A percentile compares a stretch with the other conserved stretches of the same genome.
Conservation (phyloP, 2,113 vertebrate genomes). For the Monopterus albus region DNA sequence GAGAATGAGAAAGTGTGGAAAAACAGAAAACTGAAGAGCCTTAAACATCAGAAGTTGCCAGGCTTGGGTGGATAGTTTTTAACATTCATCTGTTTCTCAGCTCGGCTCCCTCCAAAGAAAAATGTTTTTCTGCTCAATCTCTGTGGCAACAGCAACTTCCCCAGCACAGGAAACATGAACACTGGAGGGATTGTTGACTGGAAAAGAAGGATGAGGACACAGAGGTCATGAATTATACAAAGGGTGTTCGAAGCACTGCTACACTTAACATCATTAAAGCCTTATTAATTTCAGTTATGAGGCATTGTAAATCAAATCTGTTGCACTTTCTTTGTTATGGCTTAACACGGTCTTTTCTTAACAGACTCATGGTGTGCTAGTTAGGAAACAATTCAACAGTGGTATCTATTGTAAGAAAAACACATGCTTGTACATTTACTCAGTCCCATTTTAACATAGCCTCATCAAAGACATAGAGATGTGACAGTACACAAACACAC, state of each 20-base stretch:
- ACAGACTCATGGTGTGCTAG: conserved; percentile 46
- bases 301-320: conserved; percentile 54
- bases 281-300: conserved; percentile 66
- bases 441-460: not conserved
- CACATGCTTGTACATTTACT: not conserved
- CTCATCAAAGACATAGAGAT: not conserved
- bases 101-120: conserved; percentile 58
- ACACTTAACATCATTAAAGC: conserved; percentile 68
- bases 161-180: conserved; percentile 57
- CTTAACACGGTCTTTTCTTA: conserved; percentile 44
- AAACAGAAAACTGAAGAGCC: conserved; percentile 41
- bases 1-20: conserved; percentile 40
- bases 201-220: conserved; percentile 57
- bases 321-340: conserved; percentile 46
- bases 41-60: conserved; percentile 39
- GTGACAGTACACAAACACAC: conserved; percentile 6
- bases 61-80: conserved; percentile 39
- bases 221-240: conserved; percentile 68
- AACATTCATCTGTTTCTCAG: conserved; percentile 60
- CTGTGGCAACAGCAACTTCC: conserved; percentile 73
- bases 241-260: conserved; percentile 62
- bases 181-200: conserved; percentile 44
- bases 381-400: conserved; percentile 61
- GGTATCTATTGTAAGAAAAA: too few relatives aligned
- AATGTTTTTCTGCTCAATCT: conserved; percentile 72